Conservation (phyloP, 2,797 vertebrate genomes). For the Cossypha heuglini region DNA sequence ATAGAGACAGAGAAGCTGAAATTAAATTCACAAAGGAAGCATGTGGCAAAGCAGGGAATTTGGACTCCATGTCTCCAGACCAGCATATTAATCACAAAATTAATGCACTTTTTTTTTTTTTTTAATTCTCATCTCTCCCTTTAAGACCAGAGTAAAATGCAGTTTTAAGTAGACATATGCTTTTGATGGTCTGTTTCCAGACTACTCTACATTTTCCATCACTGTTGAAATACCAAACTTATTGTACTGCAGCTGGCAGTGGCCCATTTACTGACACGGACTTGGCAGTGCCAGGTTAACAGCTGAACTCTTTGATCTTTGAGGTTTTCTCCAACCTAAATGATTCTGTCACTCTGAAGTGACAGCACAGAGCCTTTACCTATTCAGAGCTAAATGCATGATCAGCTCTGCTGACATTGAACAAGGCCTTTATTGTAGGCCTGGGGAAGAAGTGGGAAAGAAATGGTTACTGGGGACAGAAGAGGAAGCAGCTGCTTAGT, state of each 20-base stretch:
- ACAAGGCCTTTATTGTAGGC: not conserved
- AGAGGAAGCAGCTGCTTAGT: not conserved
- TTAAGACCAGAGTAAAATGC: not conserved
- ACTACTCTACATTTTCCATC: not conserved
- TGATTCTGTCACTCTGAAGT: not conserved
- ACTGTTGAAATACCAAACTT: not conserved
- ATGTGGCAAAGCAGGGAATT: not conserved
- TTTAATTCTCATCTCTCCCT: not conserved
- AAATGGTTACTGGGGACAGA: not conserved
- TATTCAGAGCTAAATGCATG: not conserved
- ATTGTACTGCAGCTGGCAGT: accelerated
- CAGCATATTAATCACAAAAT: not conserved
- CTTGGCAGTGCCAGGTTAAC: not conserved
- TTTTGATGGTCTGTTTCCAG: not conserved
- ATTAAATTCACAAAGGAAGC: slow-evolving; percentile 22
- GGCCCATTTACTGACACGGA: not conserved
- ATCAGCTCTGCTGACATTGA: not conserved
- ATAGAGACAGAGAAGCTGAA: not conserved
- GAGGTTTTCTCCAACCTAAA: not conserved
- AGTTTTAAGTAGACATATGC: not conserved
- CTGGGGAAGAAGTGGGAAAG: not conserved
- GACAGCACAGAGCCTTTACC: not conserved
- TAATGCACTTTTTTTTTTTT: not conserved
- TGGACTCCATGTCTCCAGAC: not conserved
- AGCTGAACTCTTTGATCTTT: not conserved